A percentile compares a stretch with the other conserved stretches of the same genome.
Evolutionary conservation across 2,797 vertebrate genomes (phyloP).

Genomic region (Sitta carolinensis): DNA sequence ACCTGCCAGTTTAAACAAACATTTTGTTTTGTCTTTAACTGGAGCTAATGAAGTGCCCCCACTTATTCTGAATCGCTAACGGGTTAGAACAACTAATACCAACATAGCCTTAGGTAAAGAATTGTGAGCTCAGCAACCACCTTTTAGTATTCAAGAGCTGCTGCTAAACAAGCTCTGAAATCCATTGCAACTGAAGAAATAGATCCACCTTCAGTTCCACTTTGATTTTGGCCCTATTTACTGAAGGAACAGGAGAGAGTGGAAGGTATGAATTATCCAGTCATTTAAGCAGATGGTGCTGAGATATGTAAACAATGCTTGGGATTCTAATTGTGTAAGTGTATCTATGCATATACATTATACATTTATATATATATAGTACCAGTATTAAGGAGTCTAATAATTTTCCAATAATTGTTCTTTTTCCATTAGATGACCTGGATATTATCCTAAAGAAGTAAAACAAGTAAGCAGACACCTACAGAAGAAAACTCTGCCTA

Average conservation of each 20-base stretch:
- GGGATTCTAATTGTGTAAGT: neutral
- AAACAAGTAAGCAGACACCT: neutral
- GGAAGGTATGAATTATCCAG: neutral
- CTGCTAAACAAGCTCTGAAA: slow-evolving; percentile 46
- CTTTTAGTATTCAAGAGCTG: slow-evolving; percentile 49
- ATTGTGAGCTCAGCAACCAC: slow-evolving; percentile 20
- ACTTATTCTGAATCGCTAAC: slow-evolving; percentile 56
- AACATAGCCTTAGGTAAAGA: slow-evolving; percentile 63
- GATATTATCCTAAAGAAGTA: neutral
- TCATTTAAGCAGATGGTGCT: neutral
- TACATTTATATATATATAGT: neutral
- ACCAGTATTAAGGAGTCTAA: neutral
- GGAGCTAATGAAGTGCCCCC: slow-evolving; percentile 62
- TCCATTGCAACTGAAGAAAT: slow-evolving; percentile 20
- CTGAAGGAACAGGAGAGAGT: neutral
- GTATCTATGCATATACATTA: neutral
- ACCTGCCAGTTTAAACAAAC: slow-evolving; percentile 65
- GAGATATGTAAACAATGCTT: neutral
- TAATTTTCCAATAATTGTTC: neutral
- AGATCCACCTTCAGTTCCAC: slow-evolving; percentile 1
- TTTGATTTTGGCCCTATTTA: slow-evolving; percentile 6
- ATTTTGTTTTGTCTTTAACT: slow-evolving; percentile 63
- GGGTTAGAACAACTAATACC: slow-evolving; percentile 67
- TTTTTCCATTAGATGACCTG: neutral
- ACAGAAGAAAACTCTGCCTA: neutral